These are phyloP conservation scores for Python bivittatus DNA, from an alignment of 2,113 vertebrate genomes.

Conservation along the genomic window DNA sequence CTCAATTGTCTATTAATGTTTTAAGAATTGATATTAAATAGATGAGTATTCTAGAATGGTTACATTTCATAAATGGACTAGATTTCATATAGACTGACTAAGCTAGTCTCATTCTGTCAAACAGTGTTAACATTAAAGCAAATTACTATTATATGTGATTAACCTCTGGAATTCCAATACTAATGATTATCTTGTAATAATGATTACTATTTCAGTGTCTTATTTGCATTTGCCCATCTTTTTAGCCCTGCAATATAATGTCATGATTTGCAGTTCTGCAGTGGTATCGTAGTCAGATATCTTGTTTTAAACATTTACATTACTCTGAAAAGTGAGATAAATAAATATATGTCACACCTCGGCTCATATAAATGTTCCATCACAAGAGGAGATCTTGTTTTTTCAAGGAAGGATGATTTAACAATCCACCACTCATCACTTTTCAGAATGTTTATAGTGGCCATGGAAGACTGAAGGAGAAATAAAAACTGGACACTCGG, in stretches of 20 bases:
- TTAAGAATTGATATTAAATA: neutral
- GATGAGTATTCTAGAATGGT: neutral
- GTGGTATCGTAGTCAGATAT: neutral
- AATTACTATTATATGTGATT: neutral
- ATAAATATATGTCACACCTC: neutral
- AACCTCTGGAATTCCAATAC: neutral
- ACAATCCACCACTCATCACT: too few species aligned
- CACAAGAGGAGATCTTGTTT: neutral
- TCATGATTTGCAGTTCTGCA: neutral
- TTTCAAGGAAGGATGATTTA: neutral
- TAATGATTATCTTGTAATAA: neutral
- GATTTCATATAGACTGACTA: too few species aligned
- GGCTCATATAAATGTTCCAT: neutral
- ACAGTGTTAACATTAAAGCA: neutral
- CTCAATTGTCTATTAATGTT: neutral
- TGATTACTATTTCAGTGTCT: neutral
- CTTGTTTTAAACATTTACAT: neutral
- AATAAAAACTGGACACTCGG: neutral
- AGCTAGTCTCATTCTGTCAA: neutral
- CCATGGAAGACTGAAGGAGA: neutral
- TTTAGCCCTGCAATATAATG: neutral
- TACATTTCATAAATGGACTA: neutral
- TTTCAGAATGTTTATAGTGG: neutral
- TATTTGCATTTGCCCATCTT: neutral
- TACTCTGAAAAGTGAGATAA: neutral